Percentiles rank a stretch among this genome's conserved stretches.
Conservation (phyloP, 2,888 invertebrate genomes). For the Eurois occulta region DNA sequence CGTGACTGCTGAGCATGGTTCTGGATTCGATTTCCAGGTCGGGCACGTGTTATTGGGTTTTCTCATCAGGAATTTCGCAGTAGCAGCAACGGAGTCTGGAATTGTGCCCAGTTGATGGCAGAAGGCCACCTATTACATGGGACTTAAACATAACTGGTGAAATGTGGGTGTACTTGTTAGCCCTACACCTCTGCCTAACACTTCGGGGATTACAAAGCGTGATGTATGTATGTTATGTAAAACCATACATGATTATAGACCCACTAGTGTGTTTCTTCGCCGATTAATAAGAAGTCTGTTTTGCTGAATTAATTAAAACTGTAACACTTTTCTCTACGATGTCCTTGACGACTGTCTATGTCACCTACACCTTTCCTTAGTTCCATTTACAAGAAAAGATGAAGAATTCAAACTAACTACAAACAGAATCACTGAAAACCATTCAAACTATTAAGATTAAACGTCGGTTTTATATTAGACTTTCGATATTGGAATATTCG, state of each 20-base stretch:
- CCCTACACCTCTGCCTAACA: not conserved
- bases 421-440: not conserved
- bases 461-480: not conserved
- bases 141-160: not conserved
- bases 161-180: not conserved
- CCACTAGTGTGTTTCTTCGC: not conserved
- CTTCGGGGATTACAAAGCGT: not conserved
- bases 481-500: not conserved
- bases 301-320: not conserved
- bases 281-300: not conserved
- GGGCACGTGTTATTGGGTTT: not conserved
- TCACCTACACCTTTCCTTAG: not conserved
- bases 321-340: not conserved
- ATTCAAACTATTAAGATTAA: not conserved
- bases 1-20: not conserved
- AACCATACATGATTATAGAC: too few species aligned
- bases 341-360: not conserved
- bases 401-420: not conserved
- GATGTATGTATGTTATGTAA: too few species aligned
- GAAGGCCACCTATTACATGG: not conserved
- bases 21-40: not conserved
- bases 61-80: not conserved
- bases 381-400: not conserved
- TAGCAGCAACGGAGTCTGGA: not conserved
- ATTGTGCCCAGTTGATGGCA: not conserved